Conservation (phyloP, 2,888 invertebrate genomes). For the Teleiodes luculella region DNA sequence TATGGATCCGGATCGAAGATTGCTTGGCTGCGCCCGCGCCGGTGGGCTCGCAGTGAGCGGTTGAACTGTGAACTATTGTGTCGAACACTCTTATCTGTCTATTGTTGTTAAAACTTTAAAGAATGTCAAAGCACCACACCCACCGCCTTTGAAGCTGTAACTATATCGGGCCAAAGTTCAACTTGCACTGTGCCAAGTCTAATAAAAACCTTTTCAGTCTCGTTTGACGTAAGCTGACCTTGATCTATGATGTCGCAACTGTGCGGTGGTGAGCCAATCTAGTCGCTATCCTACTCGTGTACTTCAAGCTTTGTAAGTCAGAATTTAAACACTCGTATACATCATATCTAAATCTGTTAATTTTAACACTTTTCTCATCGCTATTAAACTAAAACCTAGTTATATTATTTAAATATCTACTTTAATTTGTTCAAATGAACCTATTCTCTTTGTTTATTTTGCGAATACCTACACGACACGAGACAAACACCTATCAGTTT, state of each 20-base stretch:
- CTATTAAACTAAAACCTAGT: too few species aligned
- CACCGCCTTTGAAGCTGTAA: constrained; percentile 30
- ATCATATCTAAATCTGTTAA: too few species aligned
- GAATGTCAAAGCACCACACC: constrained; percentile 69
- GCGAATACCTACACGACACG: too few species aligned
- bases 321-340: too few species aligned
- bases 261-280: background rate
- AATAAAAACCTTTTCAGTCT: constrained; percentile 5
- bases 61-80: constrained; percentile 72
- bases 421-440: too few species aligned
- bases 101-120: constrained; percentile 54
- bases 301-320: background rate
- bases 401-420: too few species aligned
- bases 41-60: constrained; percentile 52
- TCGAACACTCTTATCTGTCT: constrained; percentile 35
- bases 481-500: too few species aligned
- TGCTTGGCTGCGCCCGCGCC: constrained; percentile 32
- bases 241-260: constrained; percentile 14
- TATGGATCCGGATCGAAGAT: constrained; percentile 64
- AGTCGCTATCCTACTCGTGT: background rate
- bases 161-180: constrained; percentile 18
- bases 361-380: too few species aligned
- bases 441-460: too few species aligned
- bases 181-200: constrained; percentile 13
- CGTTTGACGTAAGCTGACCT: constrained; percentile 21